Evolutionary conservation across 2,113 vertebrate genomes (phyloP), one percentile per base, ranked within the genome.

Genomic region (Nibea coibor): DNA sequence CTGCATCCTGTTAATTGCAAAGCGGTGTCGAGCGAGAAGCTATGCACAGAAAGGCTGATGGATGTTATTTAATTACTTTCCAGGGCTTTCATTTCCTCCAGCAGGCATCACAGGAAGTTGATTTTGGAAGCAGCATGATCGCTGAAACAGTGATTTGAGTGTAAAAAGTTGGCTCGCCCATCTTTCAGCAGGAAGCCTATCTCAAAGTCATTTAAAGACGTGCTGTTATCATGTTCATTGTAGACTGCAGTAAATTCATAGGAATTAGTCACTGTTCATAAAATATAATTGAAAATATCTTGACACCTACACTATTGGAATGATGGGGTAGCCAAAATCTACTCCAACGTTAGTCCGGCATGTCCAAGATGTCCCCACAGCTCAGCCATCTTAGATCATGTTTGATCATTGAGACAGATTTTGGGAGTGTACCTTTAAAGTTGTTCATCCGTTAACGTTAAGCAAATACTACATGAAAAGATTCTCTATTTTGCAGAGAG

Each of bases 11-110:
- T 24, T 76, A 73, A 76, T 66, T 72, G 51, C 16, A 54, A 0
- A 0, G 28, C 2, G 0, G 54, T 24, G 31, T 43, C 5, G 64
- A 50, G 48, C 10, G 12, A 65, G 54, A 39, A 66, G 63, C 67
- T 20, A 0, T 0, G 10, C 56, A 4, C 56, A 47, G 22, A 22
- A 31, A 12, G 1, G 10, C 70, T 15, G 72, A 65, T 68, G 58
- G 68, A 75, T 6, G 54, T 83, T 63, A 72, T 72, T 77, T 63
- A 15, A 87, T 76, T n/a, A 65, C 42, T 73, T 61, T 72, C 51
- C 56, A 16, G 56, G 24, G 54, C 62, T 78, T 74, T 85, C 39
- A 86, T 90, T 81, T 84, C 88, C 76, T 82, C 75, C 53, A 48
- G 48, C 14, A 42, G 76, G 12, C 68, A 62, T 62, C 76, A 31